Evolutionary conservation across 92 coral and sea anemone genomes (phyloP).

Genomic region (Porites lobata): DNA sequence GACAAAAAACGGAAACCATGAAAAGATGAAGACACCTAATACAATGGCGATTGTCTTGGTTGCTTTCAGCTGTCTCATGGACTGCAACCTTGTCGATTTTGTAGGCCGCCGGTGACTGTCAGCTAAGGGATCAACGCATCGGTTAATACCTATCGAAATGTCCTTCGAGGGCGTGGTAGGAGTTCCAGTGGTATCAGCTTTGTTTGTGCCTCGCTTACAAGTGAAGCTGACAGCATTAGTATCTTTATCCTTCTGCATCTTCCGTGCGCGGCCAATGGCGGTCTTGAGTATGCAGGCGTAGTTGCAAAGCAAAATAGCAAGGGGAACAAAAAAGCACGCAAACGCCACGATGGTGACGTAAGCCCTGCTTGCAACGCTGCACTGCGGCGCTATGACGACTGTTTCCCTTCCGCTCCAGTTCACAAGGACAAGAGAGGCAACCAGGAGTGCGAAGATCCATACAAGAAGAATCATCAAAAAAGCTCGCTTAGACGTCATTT

Average conservation of each 20-base stretch:
- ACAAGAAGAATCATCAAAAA: slow-evolving; percentile 68
- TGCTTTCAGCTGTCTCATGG: slow-evolving; percentile 93
- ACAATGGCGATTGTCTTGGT: slow-evolving; percentile 97
- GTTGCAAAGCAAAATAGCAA: slow-evolving; percentile 78
- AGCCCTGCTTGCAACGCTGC: slow-evolving; percentile 77
- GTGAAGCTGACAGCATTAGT: slow-evolving; percentile 85
- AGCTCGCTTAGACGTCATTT: slow-evolving; percentile 86
- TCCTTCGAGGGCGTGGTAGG: slow-evolving; percentile 38
- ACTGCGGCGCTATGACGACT: slow-evolving; percentile 62
- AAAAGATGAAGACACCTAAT: slow-evolving; percentile 88
- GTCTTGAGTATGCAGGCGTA: slow-evolving; percentile 88
- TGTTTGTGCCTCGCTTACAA: slow-evolving; percentile 64
- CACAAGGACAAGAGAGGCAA: slow-evolving; percentile 81
- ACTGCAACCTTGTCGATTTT: slow-evolving; percentile 72
- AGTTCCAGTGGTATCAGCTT: slow-evolving; percentile 63
- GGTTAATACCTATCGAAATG: slow-evolving; percentile 33
- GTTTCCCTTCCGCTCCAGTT: slow-evolving; percentile 82
- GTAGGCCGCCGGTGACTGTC: slow-evolving; percentile 45
- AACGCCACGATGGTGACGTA: slow-evolving; percentile 90
- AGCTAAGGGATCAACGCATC: slow-evolving; percentile 35
- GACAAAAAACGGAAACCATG: slow-evolving; percentile 98
- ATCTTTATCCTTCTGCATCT: slow-evolving; percentile 82
- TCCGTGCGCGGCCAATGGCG: slow-evolving; percentile 92
- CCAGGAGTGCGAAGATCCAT: slow-evolving; percentile 84
- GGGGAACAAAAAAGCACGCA: slow-evolving; percentile 90